phyloP scores from a whole-genome alignment of 2,888 invertebrate species.

The Stenchaetothrips biformis region DNA sequence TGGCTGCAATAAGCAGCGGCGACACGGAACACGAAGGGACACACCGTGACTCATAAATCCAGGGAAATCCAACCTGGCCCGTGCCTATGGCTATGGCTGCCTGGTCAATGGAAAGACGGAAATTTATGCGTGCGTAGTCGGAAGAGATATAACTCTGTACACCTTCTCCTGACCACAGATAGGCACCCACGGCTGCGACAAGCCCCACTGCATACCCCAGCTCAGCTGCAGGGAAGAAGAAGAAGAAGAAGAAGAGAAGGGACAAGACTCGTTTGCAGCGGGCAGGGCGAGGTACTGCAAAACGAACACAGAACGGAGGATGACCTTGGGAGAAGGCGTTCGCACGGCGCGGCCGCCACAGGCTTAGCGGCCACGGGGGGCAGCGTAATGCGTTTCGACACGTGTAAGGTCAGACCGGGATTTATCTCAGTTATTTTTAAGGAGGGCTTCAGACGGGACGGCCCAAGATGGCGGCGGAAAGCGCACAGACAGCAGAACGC shows the following conservation, averaged over 20 bases:
- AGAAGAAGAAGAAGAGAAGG: no score
- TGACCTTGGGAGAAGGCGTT: slow-evolving; percentile 1
- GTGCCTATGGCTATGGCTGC: no score
- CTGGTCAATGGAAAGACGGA: neutral
- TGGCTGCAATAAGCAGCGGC: neutral
- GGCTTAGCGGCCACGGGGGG: neutral
- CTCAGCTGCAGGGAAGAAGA: no score
- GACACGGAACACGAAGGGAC: neutral
- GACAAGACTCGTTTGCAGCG: neutral
- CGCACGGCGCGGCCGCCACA: neutral
- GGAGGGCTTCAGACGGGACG: no score
- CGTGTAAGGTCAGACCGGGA: neutral
- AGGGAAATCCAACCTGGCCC: neutral
- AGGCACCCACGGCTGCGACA: neutral
- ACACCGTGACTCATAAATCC: neutral
- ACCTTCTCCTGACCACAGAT: neutral
- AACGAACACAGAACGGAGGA: neutral
- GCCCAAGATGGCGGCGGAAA: no score
- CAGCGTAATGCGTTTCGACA: neutral
- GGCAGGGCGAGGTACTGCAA: neutral
- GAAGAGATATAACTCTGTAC: neutral
- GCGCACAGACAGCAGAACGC: no score
- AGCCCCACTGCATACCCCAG: no score
- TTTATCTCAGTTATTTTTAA: no score
- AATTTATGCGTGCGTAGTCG: neutral